phyloP scores from a whole-genome alignment of 2,113 vertebrate genomes.

The Ptyas mucosa region DNA sequence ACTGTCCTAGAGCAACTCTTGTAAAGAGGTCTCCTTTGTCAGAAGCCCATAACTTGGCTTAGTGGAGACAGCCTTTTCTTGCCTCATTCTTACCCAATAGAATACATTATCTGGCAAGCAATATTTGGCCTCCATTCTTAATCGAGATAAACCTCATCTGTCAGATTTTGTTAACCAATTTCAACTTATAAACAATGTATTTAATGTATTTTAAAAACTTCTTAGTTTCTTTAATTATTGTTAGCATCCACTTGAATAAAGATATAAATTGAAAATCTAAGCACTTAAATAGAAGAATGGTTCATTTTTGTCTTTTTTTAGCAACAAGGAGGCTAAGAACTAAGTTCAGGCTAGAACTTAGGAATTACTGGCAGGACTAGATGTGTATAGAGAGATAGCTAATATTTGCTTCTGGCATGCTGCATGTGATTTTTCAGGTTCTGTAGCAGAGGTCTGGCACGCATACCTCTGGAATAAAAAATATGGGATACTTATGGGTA shows the following conservation, averaged over 20 bases:
- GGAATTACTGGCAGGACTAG: constrained; percentile 52
- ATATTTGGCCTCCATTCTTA: neutral
- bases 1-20: neutral
- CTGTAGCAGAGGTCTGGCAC: constrained; percentile 61
- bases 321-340: constrained; percentile 7
- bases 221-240: neutral
- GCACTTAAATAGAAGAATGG: constrained; percentile 34
- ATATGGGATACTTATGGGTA: constrained; percentile 52
- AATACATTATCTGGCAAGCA: neutral
- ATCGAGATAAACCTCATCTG: neutral
- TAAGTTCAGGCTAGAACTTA: constrained; percentile 51
- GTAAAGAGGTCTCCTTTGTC: neutral
- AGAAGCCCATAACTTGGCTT: neutral
- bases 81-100: neutral
- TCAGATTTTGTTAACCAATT: neutral
- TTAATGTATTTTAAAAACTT: neutral
- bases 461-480: constrained; percentile 51
- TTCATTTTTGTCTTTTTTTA: constrained; percentile 41
- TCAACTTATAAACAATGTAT: neutral
- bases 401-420: constrained; percentile 63
- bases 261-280: neutral
- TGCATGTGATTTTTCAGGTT: constrained; percentile 57
- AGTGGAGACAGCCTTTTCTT: neutral
- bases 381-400: constrained; percentile 56
- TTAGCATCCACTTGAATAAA: neutral